Percentiles rank a stretch among this genome's conserved stretches.
phyloP scores from a whole-genome alignment of 2,113 vertebrate species.

The Sapajus apella region DNA sequence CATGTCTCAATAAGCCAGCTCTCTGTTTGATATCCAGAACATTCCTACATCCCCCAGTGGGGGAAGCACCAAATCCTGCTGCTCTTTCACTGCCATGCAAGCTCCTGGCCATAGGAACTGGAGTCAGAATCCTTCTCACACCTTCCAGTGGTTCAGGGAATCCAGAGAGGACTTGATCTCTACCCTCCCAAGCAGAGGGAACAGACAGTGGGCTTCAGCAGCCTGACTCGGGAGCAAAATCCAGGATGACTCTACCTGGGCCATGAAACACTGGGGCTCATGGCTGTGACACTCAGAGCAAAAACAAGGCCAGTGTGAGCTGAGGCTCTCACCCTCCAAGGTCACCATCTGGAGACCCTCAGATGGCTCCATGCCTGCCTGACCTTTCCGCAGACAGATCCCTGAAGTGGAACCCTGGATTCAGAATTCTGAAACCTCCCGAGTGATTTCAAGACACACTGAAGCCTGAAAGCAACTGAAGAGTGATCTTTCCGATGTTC shows the following conservation, averaged over 20 bases:
- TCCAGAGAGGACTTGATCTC: not conserved
- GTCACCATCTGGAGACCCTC: fast-evolving
- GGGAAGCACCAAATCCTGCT: not conserved
- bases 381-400: not conserved
- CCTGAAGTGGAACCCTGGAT: not conserved
- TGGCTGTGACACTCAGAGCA: not conserved
- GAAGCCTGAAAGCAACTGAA: not conserved
- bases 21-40: not conserved
- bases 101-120: not conserved
- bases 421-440: not conserved
- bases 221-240: fast-evolving
- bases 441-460: not conserved
- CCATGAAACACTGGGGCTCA: fast-evolving
- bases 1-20: not conserved
- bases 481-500: no score
- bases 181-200: not conserved
- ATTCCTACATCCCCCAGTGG: not conserved
- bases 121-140: not conserved
- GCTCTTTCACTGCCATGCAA: not conserved
- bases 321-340: not conserved
- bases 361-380: not conserved
- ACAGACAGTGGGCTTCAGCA: not conserved
- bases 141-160: not conserved
- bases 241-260: not conserved
- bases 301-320: not conserved